These are phyloP conservation scores for Dusona sp. DNA, from an alignment of 2,888 invertebrate genomes.

Conservation along the genomic window DNA sequence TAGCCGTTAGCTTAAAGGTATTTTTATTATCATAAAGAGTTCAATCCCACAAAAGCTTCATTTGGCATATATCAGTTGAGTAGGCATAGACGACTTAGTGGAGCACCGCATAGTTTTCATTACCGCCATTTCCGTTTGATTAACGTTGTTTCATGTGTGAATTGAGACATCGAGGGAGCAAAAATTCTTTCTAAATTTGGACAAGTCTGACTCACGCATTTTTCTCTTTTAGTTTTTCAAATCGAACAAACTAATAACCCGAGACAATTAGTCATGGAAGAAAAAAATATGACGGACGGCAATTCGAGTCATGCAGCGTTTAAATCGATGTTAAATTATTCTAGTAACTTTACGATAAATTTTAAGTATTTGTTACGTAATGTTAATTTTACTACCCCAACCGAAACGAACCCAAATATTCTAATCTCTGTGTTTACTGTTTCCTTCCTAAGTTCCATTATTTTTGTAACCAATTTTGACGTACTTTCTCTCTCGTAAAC, in stretches of 20 bases:
- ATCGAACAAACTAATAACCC: not conserved
- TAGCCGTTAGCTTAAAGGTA: not conserved
- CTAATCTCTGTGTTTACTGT: not conserved
- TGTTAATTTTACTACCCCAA: not conserved
- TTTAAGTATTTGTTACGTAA: not conserved
- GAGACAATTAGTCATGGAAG: not conserved
- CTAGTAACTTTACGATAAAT: not conserved
- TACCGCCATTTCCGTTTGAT: constrained; percentile 1
- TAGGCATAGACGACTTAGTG: not conserved
- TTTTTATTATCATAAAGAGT: not conserved
- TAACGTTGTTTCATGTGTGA: not conserved
- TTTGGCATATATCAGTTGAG: not conserved
- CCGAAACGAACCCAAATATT: not conserved
- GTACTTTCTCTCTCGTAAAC: not conserved
- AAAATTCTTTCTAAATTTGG: not conserved
- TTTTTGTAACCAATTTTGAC: not conserved
- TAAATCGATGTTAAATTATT: not conserved
- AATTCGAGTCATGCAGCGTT: not conserved
- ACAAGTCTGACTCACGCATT: constrained; percentile 10
- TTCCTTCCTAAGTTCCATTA: not conserved
- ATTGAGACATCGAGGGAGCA: not conserved
- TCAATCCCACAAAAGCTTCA: not conserved
- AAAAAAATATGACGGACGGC: not conserved
- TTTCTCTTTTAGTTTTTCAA: not conserved
- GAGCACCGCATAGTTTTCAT: not conserved